Base-by-base conservation (phyloP, 2,113 vertebrate genomes). In the Octodon degus region DNA sequence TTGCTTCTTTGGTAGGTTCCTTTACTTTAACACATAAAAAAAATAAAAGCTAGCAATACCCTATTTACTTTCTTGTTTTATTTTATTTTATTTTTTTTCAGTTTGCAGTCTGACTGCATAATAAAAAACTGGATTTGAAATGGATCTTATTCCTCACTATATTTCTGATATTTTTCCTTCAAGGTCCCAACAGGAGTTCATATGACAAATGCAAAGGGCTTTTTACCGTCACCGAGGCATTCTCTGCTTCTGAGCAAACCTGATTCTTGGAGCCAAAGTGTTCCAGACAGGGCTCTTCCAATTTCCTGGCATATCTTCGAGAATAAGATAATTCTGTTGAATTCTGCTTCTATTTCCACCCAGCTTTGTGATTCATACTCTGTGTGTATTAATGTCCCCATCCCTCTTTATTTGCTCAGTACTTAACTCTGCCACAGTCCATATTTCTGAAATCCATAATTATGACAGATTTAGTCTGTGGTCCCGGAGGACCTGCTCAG, bases 81-180 rank as follows among this genome's bases (percentile, higher is more conserved):
- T 47, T 65, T 65, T 65, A 50, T 43, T 43, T 20, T n/a, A n/a
- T n/a, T 30, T 58, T 68, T 85, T 40, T 50, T 43, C 34, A 90
- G 12, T 91, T 91, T 11, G 47, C 53, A 65, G 32, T 83, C 17
- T 68, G 62, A 93, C 22, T 60, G 50, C 40, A 87, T 47, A 32
- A 87, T 81, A 14, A 77, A 86, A 96, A 65, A n/a, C 27, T 77
- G 27, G 24, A 91, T 94, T 94, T 96, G 80, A 95, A 94, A 62
- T 40, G 92, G 19, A 94, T 93, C 91, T 93, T 3, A 60, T 74
- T 81, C 79, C 32, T 93, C 34, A 67, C 1, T 62, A 25, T 86
- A 12, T 86, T 80, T 76, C 70, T 89, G 89, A 95, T 40, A 70
- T 80, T 90, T 93, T 89, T 94, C 81, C 92, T 83, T 86, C n/a